Percentiles rank a stretch among this genome's conserved stretches.
Conservation (phyloP, 2,113 vertebrate genomes). For the Dryoscopus gambensis region DNA sequence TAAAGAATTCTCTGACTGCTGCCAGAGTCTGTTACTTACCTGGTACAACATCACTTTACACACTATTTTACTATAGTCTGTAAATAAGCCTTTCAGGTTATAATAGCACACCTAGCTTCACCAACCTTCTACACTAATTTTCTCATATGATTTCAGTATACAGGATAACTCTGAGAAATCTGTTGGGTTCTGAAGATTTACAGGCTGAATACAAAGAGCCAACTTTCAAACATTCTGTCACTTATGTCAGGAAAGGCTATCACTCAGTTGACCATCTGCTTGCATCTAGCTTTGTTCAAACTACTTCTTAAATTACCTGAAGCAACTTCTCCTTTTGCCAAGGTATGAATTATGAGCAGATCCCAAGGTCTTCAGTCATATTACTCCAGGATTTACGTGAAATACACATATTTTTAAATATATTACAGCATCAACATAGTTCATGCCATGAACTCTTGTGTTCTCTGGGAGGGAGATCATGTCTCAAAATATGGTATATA, state of each 20-base stretch:
- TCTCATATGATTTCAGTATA: neutral
- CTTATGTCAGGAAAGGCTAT: neutral
- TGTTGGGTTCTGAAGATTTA: neutral
- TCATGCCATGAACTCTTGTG: neutral
- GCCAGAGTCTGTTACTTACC: neutral
- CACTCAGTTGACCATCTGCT: neutral
- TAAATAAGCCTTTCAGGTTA: neutral
- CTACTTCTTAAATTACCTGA: neutral
- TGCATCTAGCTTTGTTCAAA: neutral
- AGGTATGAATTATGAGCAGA: neutral
- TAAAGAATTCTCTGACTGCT: neutral
- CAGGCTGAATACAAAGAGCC: neutral
- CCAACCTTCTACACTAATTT: neutral
- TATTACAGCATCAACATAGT: neutral
- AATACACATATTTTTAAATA: neutral
- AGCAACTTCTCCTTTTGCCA: constrained; percentile 2
- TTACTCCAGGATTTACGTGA: neutral
- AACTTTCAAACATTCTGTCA: neutral
- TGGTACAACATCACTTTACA: neutral
- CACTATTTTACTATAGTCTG: neutral
- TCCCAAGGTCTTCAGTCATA: neutral
- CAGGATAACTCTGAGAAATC: neutral
- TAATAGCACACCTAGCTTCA: neutral
- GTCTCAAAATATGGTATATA: neutral
- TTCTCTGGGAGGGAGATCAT: neutral